Evolutionary conservation across 2,888 invertebrate species (phyloP), one percentile per base, ranked within the genome.

Genomic region (Chouioia cunea): DNA sequence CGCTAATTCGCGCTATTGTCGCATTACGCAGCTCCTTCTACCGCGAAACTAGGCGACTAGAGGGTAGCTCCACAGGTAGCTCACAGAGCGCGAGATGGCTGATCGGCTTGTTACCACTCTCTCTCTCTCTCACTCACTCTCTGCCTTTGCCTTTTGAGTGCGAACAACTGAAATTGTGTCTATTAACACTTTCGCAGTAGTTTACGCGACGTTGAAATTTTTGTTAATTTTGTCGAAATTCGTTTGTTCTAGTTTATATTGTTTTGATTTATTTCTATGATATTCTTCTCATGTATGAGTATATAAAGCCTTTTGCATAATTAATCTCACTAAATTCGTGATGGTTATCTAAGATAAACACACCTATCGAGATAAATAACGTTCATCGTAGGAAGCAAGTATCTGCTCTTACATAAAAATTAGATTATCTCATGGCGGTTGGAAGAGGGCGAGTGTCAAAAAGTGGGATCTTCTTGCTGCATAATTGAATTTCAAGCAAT

Each of bases 1-100:
- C 77, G 78, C 79, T 83, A 83, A 83, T 83, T 83, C 80, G 76
- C 75, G 69, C 77, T 76, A 83, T 83, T 81, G 81, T 83, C 78
- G 74, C 77, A 76, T 77, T 76, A 73, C 76, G 76, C 77, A 72
- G 36, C 36, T 36, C 36, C 36, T 36, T 12, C 73, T 64, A 36
- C 50, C 50, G 27, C 14, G 22, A 77, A 80, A 79, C 78, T 77
- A 79, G 76, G 77, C 75, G 80, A 79, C 81, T 76, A 83, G 80
- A 79, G 78, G 71, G 27, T 71, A 75, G 73, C 73, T 75, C 66
- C 16, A 71, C 71, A 71, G 66, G 71, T 71, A 71, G 71, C 50
- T 12, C 23, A 20, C 18, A 18, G 1, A 23, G 43, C 43, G 47
- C 10, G 52, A 67, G 60, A 60, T 36, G 36, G 10, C 10, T 36